Evolutionary conservation across 2,888 invertebrate genomes (phyloP), one percentile per base, ranked within the genome.

Genomic region (Epinotia demarniana): DNA sequence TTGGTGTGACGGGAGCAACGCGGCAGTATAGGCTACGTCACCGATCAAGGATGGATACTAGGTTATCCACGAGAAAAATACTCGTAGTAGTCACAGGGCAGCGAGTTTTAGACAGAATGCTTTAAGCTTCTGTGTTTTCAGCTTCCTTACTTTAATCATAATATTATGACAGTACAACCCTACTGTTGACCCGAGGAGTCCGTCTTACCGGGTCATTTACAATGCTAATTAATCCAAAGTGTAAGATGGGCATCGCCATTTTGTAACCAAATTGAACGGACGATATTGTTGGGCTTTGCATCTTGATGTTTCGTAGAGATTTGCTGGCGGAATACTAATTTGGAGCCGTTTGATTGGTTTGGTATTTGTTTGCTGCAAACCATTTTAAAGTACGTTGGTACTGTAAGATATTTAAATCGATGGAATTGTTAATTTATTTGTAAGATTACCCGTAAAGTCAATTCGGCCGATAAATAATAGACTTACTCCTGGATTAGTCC

Each of bases 301-400:
- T 75, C 62, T 67, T 75, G 75, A 75, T 75, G 75, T 75, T 75
- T 66, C 60, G 67, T 43, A 4, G 71, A 66, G 75, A 75, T 75
- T 75, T 75, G 67, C 75, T 46, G 16, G 16, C 39, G 62, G 75
- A 75, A 75, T 75, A 75, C 75, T 75, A 75, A 75, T 75, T 75
- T 55, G 55, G 33, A 60, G 12, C 60, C 61, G 67, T 67, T 72
- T 67, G 66, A 71, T 75, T 75, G 64, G 27, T 16, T 53, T 18
- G 9, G 75, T 71, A 66, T 75, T 75, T 64, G 39, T 63, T 69
- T 46, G 46, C 64, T 33, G 63, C 16, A 69, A 68, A 46, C 75
- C 43, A 23, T 18, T 68, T 69, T 16, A 19, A 6, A 46, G 58
- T 58, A 43, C 16, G 16, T 49, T 49, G 5, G 16, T 49, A 49